phyloP scores from a whole-genome alignment of 2,113 vertebrate genomes.

The Halcyon malimbica region DNA sequence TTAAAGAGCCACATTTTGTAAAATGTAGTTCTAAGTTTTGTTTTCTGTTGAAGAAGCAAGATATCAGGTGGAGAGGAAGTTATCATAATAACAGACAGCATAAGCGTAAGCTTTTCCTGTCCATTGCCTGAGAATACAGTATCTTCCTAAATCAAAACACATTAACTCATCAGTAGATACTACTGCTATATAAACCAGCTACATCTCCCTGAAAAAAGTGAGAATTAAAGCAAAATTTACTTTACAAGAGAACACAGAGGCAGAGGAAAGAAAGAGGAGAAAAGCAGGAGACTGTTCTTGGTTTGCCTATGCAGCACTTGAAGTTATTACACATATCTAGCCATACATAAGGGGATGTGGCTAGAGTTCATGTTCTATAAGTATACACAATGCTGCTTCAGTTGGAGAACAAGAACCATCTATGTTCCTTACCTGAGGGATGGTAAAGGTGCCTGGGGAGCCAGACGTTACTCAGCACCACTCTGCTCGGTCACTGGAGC shows the following conservation, averaged over 20 bases:
- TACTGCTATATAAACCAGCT: not conserved
- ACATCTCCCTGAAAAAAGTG: not conserved
- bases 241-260: not conserved
- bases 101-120: not conserved
- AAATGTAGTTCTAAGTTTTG: not conserved
- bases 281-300: not conserved
- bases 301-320: not conserved
- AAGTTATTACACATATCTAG: not conserved
- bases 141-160: not conserved
- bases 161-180: not conserved
- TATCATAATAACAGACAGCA: not conserved
- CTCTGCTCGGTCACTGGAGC: conserved; percentile 73
- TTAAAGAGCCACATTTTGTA: not conserved
- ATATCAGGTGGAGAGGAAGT: not conserved
- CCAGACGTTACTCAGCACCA: conserved; percentile 71
- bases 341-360: not conserved
- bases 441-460: conserved; percentile 68
- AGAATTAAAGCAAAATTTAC: not conserved
- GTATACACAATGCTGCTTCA: not conserved
- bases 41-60: not conserved
- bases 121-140: not conserved
- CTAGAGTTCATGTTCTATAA: not conserved
- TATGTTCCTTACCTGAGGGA: conserved; percentile 60
- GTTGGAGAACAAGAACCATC: not conserved
- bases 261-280: not conserved